Conservation (phyloP, 2,797 vertebrate species). For the Rhincodon typus region DNA sequence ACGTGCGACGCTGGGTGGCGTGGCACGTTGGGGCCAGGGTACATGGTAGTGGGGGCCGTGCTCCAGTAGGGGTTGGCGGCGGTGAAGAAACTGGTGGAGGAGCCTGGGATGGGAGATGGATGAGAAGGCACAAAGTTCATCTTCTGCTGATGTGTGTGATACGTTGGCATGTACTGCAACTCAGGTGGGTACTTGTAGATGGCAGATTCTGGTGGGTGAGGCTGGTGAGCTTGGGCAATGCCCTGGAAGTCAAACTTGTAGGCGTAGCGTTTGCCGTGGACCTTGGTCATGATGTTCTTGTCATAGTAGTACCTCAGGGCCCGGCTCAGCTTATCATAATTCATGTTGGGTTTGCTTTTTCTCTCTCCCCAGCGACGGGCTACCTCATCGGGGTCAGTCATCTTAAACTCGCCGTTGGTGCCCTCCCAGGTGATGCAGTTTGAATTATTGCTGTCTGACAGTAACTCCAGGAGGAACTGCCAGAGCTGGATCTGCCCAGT, state of each 20-base stretch:
- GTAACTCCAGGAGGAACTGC: background rate
- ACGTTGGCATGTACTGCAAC: conserved; percentile 37
- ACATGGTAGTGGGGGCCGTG: background rate
- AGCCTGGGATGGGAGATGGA: background rate
- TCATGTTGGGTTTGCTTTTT: background rate
- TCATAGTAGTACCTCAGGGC: conserved; percentile 40
- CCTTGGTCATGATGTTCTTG: conserved; percentile 83
- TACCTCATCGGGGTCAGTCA: background rate
- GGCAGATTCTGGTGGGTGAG: conserved; percentile 54
- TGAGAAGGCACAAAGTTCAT: background rate
- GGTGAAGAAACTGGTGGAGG: background rate
- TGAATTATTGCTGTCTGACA: background rate
- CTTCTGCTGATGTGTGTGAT: background rate
- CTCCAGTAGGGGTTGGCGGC: background rate
- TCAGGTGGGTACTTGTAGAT: conserved; percentile 66
- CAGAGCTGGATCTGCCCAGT: background rate
- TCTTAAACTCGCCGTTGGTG: background rate
- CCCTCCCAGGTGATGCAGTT: background rate
- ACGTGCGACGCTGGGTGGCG: background rate
- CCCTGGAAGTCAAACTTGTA: conserved; percentile 68
- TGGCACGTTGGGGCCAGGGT: background rate
- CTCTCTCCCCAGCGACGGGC: background rate
- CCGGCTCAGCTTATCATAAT: background rate
- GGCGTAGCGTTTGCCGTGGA: conserved; percentile 61
- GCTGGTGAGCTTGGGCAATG: conserved; percentile 73